Percentiles rank a stretch among this genome's conserved stretches.
phyloP scores from a whole-genome alignment of 1,140 invertebrate species.

The Brachystomella parvula region DNA sequence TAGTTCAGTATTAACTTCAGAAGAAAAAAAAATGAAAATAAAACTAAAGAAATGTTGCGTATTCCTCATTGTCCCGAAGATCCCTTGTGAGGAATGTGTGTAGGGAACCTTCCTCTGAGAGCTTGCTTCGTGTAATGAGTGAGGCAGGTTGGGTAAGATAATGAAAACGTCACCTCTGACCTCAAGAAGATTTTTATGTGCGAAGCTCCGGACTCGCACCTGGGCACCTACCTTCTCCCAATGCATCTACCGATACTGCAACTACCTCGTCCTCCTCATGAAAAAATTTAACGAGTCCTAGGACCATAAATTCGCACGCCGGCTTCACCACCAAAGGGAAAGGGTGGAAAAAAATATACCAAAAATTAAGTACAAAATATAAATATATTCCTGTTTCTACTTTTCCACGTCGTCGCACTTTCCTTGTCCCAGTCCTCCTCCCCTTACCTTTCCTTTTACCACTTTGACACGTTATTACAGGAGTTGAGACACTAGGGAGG shows the following conservation, averaged over 20 bases:
- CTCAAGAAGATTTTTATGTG: conserved; percentile 30
- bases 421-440: no score
- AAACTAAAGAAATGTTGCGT: no score
- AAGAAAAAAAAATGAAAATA: not conserved
- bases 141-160: conserved; percentile 16
- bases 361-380: no score
- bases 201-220: conserved; percentile 34
- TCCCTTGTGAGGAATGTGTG: no score
- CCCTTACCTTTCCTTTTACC: no score
- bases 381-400: no score
- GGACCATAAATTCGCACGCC: conserved; percentile 38
- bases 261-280: conserved; percentile 14
- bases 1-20: no score
- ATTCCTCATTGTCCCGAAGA: no score
- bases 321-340: conserved; percentile 24
- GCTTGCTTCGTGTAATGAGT: conserved; percentile 22
- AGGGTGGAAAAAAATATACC: not conserved
- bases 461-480: no score
- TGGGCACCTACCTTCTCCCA: conserved; percentile 20
- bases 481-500: no score
- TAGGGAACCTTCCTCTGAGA: conserved; percentile 1
- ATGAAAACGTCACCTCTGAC: conserved; percentile 34
- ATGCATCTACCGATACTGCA: no score
- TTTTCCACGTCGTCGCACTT: no score
- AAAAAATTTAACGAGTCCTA: conserved; percentile 35